Evolutionary conservation across 2,797 vertebrate species (phyloP).

Genomic region (Lates japonicus): DNA sequence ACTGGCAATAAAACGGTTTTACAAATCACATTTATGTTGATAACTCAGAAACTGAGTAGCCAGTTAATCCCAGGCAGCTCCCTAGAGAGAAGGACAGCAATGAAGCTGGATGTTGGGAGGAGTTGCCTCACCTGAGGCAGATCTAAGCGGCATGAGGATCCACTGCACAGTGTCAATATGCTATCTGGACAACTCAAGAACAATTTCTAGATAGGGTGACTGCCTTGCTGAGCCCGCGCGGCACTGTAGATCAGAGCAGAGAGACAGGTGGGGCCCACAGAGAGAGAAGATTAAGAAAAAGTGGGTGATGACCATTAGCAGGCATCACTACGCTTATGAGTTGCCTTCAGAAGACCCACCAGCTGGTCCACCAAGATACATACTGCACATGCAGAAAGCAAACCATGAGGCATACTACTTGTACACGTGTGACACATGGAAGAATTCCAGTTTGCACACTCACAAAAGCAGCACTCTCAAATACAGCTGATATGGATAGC

Average conservation of each 20-base stretch:
- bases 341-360: constrained; percentile 33
- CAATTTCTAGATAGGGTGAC: constrained; percentile 95
- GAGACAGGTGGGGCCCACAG: too few relatives aligned
- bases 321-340: too few relatives aligned
- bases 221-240: too few relatives aligned
- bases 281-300: too few relatives aligned
- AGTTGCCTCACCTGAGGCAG: constrained; percentile 72
- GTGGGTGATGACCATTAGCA: too few relatives aligned
- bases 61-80: constrained; percentile 3
- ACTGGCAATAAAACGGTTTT: constrained; percentile 37
- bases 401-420: neutral
- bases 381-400: neutral
- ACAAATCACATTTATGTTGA: constrained; percentile 49
- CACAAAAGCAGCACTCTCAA: neutral
- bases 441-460: neutral
- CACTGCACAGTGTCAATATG: constrained; percentile 94
- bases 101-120: constrained; percentile 26
- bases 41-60: constrained; percentile 28
- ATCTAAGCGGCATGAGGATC: constrained; percentile 88
- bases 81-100: neutral
- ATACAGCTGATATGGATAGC: constrained; percentile 37
- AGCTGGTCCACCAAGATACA: too few relatives aligned
- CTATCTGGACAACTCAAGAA: too few relatives aligned
- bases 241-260: too few relatives aligned
- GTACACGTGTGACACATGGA: neutral